phyloP scores from a whole-genome alignment of 2,888 invertebrate genomes.

The Timema cristinae region DNA sequence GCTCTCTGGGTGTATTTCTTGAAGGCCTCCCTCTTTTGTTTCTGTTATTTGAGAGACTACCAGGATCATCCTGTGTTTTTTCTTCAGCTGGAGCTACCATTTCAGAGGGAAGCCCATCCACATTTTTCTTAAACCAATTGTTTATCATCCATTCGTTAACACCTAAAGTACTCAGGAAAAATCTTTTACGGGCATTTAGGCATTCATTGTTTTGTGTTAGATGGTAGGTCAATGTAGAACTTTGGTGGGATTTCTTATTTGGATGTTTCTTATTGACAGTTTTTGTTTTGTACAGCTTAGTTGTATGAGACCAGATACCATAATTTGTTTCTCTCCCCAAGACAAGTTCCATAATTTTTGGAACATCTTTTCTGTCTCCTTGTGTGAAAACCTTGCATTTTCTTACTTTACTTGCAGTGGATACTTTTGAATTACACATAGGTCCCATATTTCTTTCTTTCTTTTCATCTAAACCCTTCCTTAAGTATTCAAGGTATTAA shows the following conservation, averaged over 20 bases:
- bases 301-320: background rate
- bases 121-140: constrained; percentile 1
- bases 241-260: too few relatives aligned
- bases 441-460: constrained; percentile 1
- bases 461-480: background rate
- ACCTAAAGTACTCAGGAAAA: background rate
- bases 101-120: background rate
- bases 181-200: background rate
- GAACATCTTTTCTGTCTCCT: background rate
- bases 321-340: background rate
- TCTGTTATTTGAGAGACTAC: background rate
- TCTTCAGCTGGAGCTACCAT: background rate
- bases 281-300: background rate
- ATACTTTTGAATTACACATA: too few relatives aligned
- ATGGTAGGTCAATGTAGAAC: background rate
- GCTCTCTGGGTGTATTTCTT: background rate
- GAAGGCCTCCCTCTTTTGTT: background rate
- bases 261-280: background rate
- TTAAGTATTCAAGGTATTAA: too few relatives aligned
- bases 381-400: background rate
- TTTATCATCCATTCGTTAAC: background rate
- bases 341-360: background rate
- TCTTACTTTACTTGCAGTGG: background rate
- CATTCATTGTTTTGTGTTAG: background rate
- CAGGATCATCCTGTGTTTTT: background rate